These are phyloP conservation scores for Zaprionus nigranus DNA, from an alignment of 1,140 invertebrate genomes.

Conservation along the genomic window DNA sequence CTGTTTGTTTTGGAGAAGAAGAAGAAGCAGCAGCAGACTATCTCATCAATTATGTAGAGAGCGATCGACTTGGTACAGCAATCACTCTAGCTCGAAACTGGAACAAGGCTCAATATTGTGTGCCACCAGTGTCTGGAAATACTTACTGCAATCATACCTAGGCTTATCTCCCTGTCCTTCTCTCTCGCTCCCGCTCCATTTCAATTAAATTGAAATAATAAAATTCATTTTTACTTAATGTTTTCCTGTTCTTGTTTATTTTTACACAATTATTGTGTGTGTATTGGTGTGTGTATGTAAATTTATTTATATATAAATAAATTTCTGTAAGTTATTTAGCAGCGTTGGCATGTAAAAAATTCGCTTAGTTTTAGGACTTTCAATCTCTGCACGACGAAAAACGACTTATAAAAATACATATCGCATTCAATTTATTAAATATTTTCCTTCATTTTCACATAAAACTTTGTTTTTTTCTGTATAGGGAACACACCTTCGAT, in stretches of 20 bases:
- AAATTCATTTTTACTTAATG: conserved; percentile 40
- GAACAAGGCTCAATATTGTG: conserved; percentile 3
- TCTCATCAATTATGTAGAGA: conserved; percentile 18
- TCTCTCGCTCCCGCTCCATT: not conserved
- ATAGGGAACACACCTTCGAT: conserved; percentile 49
- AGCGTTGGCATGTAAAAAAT: conserved; percentile 73
- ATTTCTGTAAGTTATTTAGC: conserved; percentile 53
- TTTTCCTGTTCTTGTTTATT: conserved; percentile 59
- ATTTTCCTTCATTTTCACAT: conserved; percentile 56
- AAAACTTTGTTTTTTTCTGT: conserved; percentile 52
- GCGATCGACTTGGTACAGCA: not conserved
- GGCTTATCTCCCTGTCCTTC: conserved; percentile 15
- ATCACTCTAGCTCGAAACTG: not conserved
- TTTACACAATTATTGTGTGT: conserved; percentile 70
- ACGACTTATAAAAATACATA: conserved; percentile 80
- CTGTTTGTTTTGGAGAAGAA: conserved; percentile 29
- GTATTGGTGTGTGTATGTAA: conserved; percentile 50
- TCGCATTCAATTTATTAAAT: conserved; percentile 75
- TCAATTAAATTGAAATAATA: conserved; percentile 25
- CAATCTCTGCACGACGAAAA: conserved; percentile 55
- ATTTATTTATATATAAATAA: conserved; percentile 76
- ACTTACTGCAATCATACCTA: conserved; percentile 9
- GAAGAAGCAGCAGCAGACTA: not conserved
- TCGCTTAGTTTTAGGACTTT: conserved; percentile 53
- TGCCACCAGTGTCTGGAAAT: not conserved